A percentile compares a stretch with the other conserved stretches of the same genome.
Evolutionary conservation across 1,140 invertebrate species (phyloP).

Genomic region (Brachionus rubens): DNA sequence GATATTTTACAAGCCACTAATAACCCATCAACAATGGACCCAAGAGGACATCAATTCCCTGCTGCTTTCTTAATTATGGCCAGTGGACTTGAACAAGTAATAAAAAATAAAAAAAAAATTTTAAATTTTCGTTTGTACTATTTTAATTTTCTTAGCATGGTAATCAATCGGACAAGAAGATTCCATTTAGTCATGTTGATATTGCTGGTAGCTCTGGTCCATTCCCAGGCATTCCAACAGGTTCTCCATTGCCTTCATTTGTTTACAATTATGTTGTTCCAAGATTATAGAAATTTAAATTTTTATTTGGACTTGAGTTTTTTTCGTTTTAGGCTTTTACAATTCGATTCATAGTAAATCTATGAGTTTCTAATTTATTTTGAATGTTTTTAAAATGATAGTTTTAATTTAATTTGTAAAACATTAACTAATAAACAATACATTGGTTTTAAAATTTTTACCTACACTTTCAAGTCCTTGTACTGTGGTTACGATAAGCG

Average conservation of each 20-base stretch:
- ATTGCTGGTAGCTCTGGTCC: conserved; percentile 45
- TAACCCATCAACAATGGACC: conserved; percentile 67
- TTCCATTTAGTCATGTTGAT: conserved; percentile 44
- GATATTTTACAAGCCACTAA: conserved; percentile 79
- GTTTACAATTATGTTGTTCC: background rate
- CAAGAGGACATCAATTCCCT: conserved; percentile 80
- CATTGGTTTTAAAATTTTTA: no score
- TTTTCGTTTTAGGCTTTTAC: background rate
- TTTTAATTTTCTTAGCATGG: conserved; percentile 55
- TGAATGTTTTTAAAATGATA: no score
- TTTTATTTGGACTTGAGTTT: background rate
- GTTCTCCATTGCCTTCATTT: conserved; percentile 37
- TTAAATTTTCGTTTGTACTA: no score
- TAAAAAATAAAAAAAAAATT: background rate
- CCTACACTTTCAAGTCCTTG: no score
- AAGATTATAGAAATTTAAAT: background rate
- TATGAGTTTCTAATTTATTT: no score
- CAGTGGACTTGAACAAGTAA: conserved; percentile 72
- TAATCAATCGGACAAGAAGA: background rate
- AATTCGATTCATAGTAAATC: no score
- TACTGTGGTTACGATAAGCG: no score
- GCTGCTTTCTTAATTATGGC: conserved; percentile 82
- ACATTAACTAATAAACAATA: no score
- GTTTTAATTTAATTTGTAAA: no score
- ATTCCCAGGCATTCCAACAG: conserved; percentile 39